Evolutionary conservation across 1,140 invertebrate genomes (phyloP).

Genomic region (Uloborus diversus): DNA sequence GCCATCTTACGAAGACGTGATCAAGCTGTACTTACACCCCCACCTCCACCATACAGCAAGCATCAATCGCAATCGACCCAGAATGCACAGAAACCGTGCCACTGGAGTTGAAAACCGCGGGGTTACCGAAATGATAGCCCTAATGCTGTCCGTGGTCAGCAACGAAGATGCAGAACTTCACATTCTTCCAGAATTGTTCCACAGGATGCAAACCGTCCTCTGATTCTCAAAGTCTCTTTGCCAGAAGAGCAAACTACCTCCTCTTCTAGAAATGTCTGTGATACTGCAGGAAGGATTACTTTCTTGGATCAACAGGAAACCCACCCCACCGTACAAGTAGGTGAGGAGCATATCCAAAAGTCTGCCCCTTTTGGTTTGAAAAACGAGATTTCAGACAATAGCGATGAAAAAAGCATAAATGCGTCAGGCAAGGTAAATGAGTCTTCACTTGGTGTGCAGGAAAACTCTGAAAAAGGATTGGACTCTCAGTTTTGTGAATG

Average conservation of each 20-base stretch:
- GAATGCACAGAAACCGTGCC: neutral
- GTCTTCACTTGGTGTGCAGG: neutral
- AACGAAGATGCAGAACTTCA: slow-evolving; percentile 5
- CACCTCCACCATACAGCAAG: slow-evolving; percentile 56
- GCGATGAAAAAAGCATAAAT: no score
- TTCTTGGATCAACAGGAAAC: neutral
- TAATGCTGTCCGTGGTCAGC: slow-evolving; percentile 13
- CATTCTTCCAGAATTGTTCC: slow-evolving; percentile 7
- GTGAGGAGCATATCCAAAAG: no score
- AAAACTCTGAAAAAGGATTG: neutral
- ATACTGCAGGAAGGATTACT: neutral
- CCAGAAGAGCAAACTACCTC: slow-evolving; percentile 11
- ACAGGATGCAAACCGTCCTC: slow-evolving; percentile 1
- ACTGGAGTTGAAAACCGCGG: slow-evolving; percentile 32
- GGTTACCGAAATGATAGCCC: slow-evolving; percentile 40
- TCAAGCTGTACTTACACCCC: slow-evolving; percentile 56
- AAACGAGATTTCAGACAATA: no score
- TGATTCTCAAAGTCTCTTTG: slow-evolving; percentile 23
- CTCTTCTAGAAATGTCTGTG: neutral
- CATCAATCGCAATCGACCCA: slow-evolving; percentile 11
- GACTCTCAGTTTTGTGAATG: slow-evolving; percentile 28
- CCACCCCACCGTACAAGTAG: neutral
- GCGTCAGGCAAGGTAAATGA: neutral
- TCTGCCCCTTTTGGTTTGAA: no score
- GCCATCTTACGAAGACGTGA: slow-evolving; percentile 58